Evolutionary conservation across 2,113 vertebrate species (phyloP).

Genomic region (Todiramphus chloris): DNA sequence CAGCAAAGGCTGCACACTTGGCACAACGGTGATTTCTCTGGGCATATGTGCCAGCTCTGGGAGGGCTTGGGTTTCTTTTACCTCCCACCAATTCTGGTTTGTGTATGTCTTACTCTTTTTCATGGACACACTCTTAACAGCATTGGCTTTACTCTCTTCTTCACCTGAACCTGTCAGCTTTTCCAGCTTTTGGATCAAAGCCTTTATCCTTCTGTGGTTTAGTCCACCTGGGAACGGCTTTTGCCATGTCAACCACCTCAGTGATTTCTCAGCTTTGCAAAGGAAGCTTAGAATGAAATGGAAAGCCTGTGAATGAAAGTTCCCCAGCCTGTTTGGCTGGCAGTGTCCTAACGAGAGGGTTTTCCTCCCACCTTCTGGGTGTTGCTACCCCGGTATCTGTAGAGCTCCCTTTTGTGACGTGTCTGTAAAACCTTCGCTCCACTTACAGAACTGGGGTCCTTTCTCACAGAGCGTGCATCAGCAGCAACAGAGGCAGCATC

Average conservation of each 20-base stretch:
- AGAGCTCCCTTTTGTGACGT: neutral
- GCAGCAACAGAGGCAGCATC: conserved; percentile 94
- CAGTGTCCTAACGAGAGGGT: neutral
- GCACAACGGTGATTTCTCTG: neutral
- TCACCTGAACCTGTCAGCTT: neutral
- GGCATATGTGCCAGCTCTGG: neutral
- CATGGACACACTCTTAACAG: neutral
- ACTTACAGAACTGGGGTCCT: neutral
- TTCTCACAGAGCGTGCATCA: conserved; percentile 83
- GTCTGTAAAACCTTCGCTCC: neutral
- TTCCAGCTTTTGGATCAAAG: neutral
- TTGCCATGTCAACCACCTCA: neutral
- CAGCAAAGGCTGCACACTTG: neutral
- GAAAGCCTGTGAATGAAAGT: neutral
- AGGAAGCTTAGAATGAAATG: neutral
- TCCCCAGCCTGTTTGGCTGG: neutral
- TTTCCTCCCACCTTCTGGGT: neutral
- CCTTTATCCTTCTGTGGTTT: neutral
- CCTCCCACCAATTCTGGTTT: neutral
- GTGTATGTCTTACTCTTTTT: neutral
- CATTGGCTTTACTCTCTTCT: neutral
- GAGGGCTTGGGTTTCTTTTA: neutral
- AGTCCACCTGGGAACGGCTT: neutral
- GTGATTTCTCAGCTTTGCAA: neutral
- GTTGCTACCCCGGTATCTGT: neutral